phyloP scores from a whole-genome alignment of 2,888 invertebrate genomes.

The Siphlonurus alternatus region DNA sequence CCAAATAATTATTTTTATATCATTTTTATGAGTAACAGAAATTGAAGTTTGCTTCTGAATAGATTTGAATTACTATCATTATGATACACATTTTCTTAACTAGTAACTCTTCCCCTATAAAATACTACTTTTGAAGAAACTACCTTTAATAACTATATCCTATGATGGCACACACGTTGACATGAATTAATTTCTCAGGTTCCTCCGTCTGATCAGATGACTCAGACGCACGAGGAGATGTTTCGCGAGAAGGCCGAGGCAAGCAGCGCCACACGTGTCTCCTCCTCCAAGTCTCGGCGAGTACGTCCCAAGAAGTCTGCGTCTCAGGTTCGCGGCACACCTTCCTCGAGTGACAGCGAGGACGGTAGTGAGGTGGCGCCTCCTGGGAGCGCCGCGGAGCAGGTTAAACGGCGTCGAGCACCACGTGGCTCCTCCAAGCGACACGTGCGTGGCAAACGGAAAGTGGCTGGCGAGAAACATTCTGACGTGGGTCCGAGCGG shows the following conservation, averaged over 20 bases:
- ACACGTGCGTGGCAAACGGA: background rate
- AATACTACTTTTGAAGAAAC: too few species aligned
- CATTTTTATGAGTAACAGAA: too few species aligned
- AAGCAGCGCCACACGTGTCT: background rate
- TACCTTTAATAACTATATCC: too few species aligned
- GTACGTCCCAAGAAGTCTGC: background rate
- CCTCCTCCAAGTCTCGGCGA: background rate
- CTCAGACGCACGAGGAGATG: background rate
- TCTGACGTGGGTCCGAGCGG: background rate
- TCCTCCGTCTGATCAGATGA: background rate
- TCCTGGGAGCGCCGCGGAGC: background rate
- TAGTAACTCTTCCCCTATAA: too few species aligned
- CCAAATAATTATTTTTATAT: too few species aligned
- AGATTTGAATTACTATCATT: too few species aligned
- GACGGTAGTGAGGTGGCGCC: background rate
- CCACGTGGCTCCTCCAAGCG: background rate
- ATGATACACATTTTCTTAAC: too few species aligned
- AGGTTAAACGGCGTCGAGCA: background rate
- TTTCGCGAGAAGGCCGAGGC: background rate
- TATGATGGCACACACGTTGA: too few species aligned
- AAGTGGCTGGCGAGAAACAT: background rate
- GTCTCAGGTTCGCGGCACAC: background rate
- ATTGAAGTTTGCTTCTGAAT: too few species aligned
- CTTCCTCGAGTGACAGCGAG: background rate
- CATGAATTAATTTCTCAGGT: too few species aligned